These are phyloP conservation scores for Periparus ater DNA, from an alignment of 2,797 vertebrate genomes.

Conservation along the genomic window DNA sequence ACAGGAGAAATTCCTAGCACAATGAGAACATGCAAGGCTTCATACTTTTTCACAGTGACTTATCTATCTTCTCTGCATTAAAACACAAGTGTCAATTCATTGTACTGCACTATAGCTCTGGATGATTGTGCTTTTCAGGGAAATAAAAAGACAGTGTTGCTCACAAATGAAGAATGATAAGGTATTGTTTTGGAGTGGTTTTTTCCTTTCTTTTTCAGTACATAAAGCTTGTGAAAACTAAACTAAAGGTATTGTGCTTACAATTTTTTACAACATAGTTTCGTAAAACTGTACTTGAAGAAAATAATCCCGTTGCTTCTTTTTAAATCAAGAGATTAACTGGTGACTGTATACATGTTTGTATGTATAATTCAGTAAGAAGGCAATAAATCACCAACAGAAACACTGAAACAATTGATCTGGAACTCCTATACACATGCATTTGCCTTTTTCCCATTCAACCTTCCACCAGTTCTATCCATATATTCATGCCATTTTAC, in stretches of 20 bases:
- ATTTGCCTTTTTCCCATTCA: background rate
- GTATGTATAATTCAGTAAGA: background rate
- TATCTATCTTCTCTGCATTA: background rate
- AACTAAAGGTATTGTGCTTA: background rate
- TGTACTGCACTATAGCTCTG: background rate
- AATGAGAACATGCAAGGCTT: background rate
- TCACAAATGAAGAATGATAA: background rate
- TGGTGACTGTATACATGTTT: background rate
- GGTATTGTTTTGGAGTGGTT: background rate
- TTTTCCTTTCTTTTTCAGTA: background rate
- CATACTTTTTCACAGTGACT: background rate
- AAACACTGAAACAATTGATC: background rate
- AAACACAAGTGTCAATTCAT: background rate
- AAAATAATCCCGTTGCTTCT: background rate
- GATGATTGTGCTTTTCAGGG: background rate
- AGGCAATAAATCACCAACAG: background rate
- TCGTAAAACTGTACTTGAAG: background rate
- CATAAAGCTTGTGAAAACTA: background rate
- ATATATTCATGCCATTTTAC: background rate
- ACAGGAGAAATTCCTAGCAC: background rate
- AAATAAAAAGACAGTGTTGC: background rate
- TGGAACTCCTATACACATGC: background rate
- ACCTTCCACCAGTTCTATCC: background rate
- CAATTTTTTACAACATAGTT: background rate
- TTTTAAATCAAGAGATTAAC: background rate